These are phyloP conservation scores for Cyclargus thomasi DNA, from an alignment of 1,140 invertebrate species.

Conservation along the genomic window DNA sequence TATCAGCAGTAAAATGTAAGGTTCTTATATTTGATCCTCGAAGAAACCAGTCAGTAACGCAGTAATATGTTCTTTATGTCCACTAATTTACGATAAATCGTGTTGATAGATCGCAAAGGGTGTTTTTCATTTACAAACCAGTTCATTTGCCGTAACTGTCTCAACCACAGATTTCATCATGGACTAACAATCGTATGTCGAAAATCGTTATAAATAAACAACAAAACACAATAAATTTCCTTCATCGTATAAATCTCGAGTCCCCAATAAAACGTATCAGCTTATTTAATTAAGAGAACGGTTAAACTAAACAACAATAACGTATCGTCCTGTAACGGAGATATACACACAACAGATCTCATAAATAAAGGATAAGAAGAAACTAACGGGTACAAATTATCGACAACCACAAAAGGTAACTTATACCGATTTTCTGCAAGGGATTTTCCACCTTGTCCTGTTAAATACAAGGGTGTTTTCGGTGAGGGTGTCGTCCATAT, in stretches of 20 bases:
- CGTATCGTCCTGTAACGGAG: background rate
- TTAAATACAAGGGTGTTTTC: background rate
- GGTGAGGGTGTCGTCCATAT: slow-evolving; percentile 9
- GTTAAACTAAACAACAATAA: background rate
- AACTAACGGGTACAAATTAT: slow-evolving; percentile 5
- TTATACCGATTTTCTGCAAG: background rate
- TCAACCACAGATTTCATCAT: too few relatives aligned
- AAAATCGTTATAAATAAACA: background rate
- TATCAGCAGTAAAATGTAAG: too few relatives aligned
- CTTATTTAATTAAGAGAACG: slow-evolving; percentile 11
- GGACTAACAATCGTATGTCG: background rate
- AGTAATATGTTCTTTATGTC: too few relatives aligned
- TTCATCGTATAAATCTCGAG: background rate
- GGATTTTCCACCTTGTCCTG: background rate
- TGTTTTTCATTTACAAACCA: too few relatives aligned
- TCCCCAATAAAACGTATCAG: background rate
- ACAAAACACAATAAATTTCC: background rate
- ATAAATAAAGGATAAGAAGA: slow-evolving; percentile 15
- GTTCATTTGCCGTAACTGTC: too few relatives aligned
- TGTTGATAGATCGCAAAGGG: too few relatives aligned
- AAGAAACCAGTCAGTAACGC: too few relatives aligned
- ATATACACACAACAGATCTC: slow-evolving; percentile 6
- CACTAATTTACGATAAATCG: too few relatives aligned
- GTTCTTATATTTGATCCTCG: too few relatives aligned
- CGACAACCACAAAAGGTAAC: background rate